Base-by-base conservation (phyloP, 2,888 invertebrate species). In the Lamellibrachia satsuma region DNA sequence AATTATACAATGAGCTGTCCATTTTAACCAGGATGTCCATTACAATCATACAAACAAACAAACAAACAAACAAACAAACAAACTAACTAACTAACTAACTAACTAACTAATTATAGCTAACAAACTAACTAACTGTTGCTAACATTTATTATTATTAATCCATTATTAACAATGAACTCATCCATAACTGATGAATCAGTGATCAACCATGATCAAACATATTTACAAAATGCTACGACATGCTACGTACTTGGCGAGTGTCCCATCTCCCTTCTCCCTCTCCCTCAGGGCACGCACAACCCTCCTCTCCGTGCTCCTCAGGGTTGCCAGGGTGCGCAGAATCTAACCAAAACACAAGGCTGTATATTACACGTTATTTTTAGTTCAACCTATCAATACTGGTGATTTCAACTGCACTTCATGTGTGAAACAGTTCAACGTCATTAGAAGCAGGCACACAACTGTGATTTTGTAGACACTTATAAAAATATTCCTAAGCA, bases 221-320 rank as follows among this genome's bases (percentile, higher is more conserved):
- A 91, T 91, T 51, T 15, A 91, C 27, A 27, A 27, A 91, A 7
- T 27, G 22, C 11, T 11, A 7, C 6, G 52, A 15, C 22, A 15
- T 22, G 75, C 15, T 91, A 92, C 92, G 93, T 93, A 96, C 96
- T 95, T 95, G 92, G 95, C 95, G 8, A 96, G 93, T 15, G 95
- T 93, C 9, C 96, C 96, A 7, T 96, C 96, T 57, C 95, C 95
- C 93, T 95, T 95, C 93, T 96, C 96, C 60, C 95, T 94, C 92
- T 96, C 96, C 90, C 94, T 93, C 9, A 96, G 94, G 39, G 95
- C 95, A 52, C 96, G 93, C 90, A 96, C 90, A 0, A 96, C 94
- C 52, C 95, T 93, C 92, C 95, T 95, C 93, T 96, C 96, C n/a
- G 90, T 91, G 93, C 95, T 91, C 27, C 95, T 95, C 90, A 96